These are phyloP conservation scores for Mizuhopecten yessoensis DNA, from an alignment of 1,140 invertebrate species.

Conservation along the genomic window DNA sequence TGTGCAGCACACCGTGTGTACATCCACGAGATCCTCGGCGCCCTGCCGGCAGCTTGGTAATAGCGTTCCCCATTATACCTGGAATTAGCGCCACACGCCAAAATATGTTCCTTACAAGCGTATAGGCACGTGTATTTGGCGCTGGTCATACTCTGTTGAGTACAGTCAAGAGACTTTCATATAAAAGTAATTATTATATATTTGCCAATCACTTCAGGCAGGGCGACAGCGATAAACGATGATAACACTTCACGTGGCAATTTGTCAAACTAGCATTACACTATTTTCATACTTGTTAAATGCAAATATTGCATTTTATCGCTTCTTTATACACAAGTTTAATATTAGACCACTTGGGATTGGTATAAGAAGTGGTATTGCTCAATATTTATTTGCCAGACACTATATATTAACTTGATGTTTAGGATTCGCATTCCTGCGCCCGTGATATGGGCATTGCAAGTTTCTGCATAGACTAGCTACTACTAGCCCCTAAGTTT, in stretches of 20 bases:
- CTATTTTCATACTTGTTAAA: background rate
- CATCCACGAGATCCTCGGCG: background rate
- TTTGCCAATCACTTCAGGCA: background rate
- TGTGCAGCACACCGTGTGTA: background rate
- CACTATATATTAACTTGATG: no score
- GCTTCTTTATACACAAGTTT: background rate
- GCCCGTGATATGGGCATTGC: no score
- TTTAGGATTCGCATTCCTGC: no score
- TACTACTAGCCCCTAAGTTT: no score
- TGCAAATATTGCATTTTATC: background rate
- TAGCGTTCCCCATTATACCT: background rate
- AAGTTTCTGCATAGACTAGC: no score
- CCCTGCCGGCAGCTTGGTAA: background rate
- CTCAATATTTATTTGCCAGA: no score
- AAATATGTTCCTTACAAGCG: background rate
- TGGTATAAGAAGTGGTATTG: no score
- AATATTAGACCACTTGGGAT: no score
- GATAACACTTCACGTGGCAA: background rate
- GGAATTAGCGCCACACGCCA: background rate
- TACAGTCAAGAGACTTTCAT: background rate
- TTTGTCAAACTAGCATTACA: background rate
- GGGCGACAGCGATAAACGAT: background rate
- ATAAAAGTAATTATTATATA: background rate
- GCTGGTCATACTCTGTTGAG: background rate
- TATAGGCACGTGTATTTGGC: conserved; percentile 3